These are phyloP conservation scores for Rhegmatorhina hoffmannsi DNA, from an alignment of 2,113 vertebrate species.

Conservation along the genomic window DNA sequence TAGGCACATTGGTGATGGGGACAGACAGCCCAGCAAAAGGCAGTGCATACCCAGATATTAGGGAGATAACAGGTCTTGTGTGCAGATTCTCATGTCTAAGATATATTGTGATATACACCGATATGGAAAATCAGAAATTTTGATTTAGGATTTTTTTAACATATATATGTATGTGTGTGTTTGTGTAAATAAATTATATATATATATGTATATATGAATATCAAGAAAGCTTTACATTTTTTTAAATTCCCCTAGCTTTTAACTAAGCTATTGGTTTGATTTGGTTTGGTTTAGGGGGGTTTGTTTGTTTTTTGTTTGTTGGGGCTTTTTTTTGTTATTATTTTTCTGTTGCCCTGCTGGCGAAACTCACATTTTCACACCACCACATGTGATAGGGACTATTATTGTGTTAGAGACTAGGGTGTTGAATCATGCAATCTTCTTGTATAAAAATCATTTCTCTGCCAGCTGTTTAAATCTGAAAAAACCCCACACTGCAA, in stretches of 20 bases:
- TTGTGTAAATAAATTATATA: neutral
- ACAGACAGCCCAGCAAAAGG: neutral
- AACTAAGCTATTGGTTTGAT: neutral
- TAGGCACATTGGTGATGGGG: neutral
- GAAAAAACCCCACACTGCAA: neutral
- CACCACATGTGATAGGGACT: neutral
- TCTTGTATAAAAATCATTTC: neutral
- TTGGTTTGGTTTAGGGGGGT: neutral
- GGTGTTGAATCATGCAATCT: neutral
- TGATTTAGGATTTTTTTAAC: neutral
- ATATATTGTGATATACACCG: neutral
- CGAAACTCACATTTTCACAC: neutral
- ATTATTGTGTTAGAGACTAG: neutral
- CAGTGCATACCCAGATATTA: neutral
- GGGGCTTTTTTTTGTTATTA: neutral
- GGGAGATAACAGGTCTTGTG: neutral
- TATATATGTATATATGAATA: neutral
- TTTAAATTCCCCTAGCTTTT: neutral
- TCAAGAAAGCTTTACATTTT: accelerated
- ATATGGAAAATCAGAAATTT: neutral
- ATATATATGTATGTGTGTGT: neutral
- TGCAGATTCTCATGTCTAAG: neutral
- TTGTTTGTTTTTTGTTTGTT: neutral
- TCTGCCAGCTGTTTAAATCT: neutral
- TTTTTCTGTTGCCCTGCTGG: neutral